Evolutionary conservation across 1,140 invertebrate species (phyloP).

Genomic region (Drosophila yakuba): DNA sequence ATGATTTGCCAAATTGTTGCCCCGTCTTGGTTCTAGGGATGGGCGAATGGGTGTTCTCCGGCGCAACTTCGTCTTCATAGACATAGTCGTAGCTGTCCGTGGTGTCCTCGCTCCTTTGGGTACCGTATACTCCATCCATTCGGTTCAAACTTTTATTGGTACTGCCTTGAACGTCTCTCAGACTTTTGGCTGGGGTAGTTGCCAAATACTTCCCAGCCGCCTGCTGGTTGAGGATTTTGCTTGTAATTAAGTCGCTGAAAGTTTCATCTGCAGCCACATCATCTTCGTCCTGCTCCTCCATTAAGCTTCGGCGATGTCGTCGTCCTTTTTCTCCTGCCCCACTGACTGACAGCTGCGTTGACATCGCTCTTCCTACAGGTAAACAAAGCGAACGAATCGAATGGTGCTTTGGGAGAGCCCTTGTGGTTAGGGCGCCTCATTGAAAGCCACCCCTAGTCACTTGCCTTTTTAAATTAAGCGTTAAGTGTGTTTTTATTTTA

Average conservation of each 20-base stretch:
- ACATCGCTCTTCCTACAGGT: conserved; percentile 56
- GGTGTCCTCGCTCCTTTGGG: conserved; percentile 14
- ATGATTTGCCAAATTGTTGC: conserved; percentile 82
- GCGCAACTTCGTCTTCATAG: conserved; percentile 51
- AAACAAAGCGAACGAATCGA: conserved; percentile 25
- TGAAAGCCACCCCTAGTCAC: conserved; percentile 9
- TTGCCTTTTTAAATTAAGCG: conserved; percentile 42
- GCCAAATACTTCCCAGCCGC: conserved; percentile 18
- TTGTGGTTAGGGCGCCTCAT: conserved; percentile 2
- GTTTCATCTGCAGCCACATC: conserved; percentile 47
- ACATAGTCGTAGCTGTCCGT: conserved; percentile 52
- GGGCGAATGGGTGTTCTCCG: conserved; percentile 5
- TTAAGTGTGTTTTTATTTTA: conserved; percentile 71
- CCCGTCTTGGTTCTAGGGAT: conserved; percentile 25
- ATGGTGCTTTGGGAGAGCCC: neutral
- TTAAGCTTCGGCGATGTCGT: conserved; percentile 68
- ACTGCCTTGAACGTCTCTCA: conserved; percentile 40
- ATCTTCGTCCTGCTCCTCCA: conserved; percentile 28
- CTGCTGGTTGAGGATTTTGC: conserved; percentile 41
- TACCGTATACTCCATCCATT: conserved; percentile 67
- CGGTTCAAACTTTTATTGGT: conserved; percentile 66
- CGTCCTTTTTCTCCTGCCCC: conserved; percentile 23
- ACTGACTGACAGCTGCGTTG: conserved; percentile 53
- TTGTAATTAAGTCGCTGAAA: conserved; percentile 83
- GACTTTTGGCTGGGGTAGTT: conserved; percentile 8